phyloP scores from a whole-genome alignment of 2,888 invertebrate genomes.

The Melanophora roralis region DNA sequence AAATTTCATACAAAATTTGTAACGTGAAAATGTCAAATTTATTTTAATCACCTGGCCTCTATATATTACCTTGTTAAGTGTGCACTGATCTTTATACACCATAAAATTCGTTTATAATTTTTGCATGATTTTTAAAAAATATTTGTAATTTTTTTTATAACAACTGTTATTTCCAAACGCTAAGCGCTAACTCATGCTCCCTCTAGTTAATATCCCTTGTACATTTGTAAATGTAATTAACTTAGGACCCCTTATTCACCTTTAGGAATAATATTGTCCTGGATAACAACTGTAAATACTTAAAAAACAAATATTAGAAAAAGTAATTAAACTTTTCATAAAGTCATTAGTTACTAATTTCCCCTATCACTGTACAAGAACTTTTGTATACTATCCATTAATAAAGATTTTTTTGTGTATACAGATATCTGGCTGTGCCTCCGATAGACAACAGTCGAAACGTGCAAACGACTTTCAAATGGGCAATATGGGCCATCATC shows the following conservation, averaged over 20 bases:
- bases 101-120: too few relatives aligned
- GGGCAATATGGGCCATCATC: constrained; percentile 83
- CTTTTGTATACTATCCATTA: constrained; percentile 68
- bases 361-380: constrained; percentile 59
- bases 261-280: too few relatives aligned
- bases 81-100: too few relatives aligned
- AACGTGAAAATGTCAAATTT: too few relatives aligned
- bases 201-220: constrained; percentile 3
- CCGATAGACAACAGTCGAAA: constrained; percentile 84
- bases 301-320: constrained; percentile 64
- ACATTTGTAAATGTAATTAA: constrained; percentile 21
- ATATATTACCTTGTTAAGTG: too few relatives aligned
- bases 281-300: constrained; percentile 36
- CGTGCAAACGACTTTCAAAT: constrained; percentile 90
- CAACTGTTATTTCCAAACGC: constrained; percentile 3
- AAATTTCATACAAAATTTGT: too few relatives aligned
- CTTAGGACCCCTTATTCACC: neutral
- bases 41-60: too few relatives aligned
- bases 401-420: constrained; percentile 76
- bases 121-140: too few relatives aligned
- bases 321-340: constrained; percentile 63
- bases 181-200: constrained; percentile 59
- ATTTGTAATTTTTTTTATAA: too few relatives aligned
- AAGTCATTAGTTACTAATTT: constrained; percentile 72
- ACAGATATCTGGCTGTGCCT: constrained; percentile 86